Percentiles rank a stretch among this genome's conserved stretches.
phyloP scores from a whole-genome alignment of 2,797 vertebrate species.

The Bovichtus variegatus region DNA sequence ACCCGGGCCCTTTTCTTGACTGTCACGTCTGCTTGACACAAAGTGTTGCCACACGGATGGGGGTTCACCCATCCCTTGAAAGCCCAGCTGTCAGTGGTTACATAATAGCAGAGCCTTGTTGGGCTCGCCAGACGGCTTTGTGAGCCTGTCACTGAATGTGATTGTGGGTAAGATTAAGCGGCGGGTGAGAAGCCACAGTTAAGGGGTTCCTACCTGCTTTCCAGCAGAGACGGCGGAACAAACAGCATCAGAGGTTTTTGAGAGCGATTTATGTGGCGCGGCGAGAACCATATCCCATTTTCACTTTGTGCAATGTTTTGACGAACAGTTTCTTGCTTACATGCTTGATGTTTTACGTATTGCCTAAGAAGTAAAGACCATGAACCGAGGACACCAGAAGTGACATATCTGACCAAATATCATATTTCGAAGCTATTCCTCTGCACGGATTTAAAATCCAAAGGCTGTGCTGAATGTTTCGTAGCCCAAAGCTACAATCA shows the following conservation, averaged over 20 bases:
- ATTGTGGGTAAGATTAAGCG: slow-evolving; percentile 87
- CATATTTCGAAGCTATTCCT: slow-evolving; percentile 30
- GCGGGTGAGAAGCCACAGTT: slow-evolving; percentile 81
- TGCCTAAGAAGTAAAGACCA: slow-evolving; percentile 63
- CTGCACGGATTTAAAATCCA: slow-evolving; percentile 24
- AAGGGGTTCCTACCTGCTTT: slow-evolving; percentile 85
- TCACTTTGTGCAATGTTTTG: slow-evolving; percentile 65
- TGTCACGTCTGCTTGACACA: slow-evolving; percentile 84
- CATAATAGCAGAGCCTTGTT: slow-evolving; percentile 88
- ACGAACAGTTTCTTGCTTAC: slow-evolving; percentile 57
- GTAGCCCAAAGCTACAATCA: slow-evolving; percentile 56
- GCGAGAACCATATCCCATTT: slow-evolving; percentile 53
- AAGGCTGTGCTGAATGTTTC: slow-evolving; percentile 30
- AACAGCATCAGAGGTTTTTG: slow-evolving; percentile 70
- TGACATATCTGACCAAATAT: slow-evolving; percentile 34
- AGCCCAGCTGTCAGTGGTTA: slow-evolving; percentile 88
- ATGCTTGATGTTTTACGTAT: slow-evolving; percentile 66
- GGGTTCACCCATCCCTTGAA: slow-evolving; percentile 81
- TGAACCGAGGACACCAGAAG: slow-evolving; percentile 42
- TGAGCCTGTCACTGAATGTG: slow-evolving; percentile 84
- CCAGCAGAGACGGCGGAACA: slow-evolving; percentile 76
- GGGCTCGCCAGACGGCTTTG: slow-evolving; percentile 83
- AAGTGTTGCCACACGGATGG: slow-evolving; percentile 84
- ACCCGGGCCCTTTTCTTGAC: slow-evolving; percentile 71
- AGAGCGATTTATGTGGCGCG: slow-evolving; percentile 65